A percentile compares a stretch with the other conserved stretches of the same genome.
Evolutionary conservation across 2,113 vertebrate species (phyloP).

Genomic region (Melanostigma gelatinosum): DNA sequence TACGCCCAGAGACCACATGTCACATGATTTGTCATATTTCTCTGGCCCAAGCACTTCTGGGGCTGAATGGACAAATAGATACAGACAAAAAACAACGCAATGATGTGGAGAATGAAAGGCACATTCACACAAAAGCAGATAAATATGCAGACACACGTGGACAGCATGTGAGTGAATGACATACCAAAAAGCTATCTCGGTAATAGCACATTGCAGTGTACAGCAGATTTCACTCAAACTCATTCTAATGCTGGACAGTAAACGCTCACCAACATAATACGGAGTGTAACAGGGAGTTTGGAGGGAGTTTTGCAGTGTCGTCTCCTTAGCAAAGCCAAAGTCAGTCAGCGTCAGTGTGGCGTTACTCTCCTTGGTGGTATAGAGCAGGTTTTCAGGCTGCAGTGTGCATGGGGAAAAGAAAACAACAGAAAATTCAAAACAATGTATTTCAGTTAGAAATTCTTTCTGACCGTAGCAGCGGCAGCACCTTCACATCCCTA

Average conservation of each 20-base stretch:
- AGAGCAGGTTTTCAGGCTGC: conserved; percentile 93
- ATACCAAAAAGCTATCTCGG: not conserved
- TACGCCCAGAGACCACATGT: conserved; percentile 99
- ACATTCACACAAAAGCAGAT: not conserved
- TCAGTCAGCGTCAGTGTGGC: conserved; percentile 92
- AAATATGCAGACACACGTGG: conserved; percentile 11
- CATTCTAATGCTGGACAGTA: not conserved
- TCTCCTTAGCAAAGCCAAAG: conserved; percentile 96
- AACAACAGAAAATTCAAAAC: not conserved
- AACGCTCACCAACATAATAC: conserved; percentile 75
- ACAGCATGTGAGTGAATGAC: conserved; percentile 10
- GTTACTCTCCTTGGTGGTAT: conserved; percentile 89
- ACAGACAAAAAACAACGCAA: conserved; percentile 16
- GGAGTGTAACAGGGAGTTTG: conserved; percentile 79
- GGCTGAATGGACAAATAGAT: conserved; percentile 80
- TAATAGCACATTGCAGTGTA: not conserved
- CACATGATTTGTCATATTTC: conserved; percentile 98
- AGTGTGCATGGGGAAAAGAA: not conserved
- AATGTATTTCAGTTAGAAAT: not conserved
- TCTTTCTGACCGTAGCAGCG: not conserved
- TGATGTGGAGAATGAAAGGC: conserved; percentile 13
- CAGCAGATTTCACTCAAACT: not conserved
- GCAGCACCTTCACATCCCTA: conserved; percentile 90
- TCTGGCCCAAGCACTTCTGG: conserved; percentile 97
- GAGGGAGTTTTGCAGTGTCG: conserved; percentile 84